Conservation (phyloP, 23 tunicate genomes). For the Trididemnum miniatum region DNA sequence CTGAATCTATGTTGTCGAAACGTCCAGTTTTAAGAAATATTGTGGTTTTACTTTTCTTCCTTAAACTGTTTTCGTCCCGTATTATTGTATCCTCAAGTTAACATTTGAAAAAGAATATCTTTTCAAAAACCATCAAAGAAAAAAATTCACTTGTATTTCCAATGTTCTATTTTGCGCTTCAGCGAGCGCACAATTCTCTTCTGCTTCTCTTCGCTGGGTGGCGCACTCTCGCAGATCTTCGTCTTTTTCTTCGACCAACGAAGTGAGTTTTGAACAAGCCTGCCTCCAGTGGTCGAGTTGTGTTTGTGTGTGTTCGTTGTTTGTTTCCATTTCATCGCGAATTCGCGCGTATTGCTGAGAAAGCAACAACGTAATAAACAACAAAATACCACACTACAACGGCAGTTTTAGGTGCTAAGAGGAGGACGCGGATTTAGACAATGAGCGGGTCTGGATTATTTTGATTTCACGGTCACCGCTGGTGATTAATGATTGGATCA, state of each 20-base stretch:
- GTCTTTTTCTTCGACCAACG: slow-evolving; percentile 75
- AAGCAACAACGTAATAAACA: too few relatives aligned
- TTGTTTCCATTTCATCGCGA: slow-evolving; percentile 38
- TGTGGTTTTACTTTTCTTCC: too few relatives aligned
- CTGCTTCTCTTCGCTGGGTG: slow-evolving; percentile 46
- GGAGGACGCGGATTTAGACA: background rate
- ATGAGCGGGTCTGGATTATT: too few relatives aligned
- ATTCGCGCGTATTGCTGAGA: slow-evolving; percentile 57
- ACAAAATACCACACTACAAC: background rate
- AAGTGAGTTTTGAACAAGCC: slow-evolving; percentile 79
- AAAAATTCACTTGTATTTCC: slow-evolving; percentile 46
- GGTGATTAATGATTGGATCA: too few relatives aligned
- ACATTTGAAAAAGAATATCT: too few relatives aligned
- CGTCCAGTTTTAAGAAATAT: too few relatives aligned
- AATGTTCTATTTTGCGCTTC: slow-evolving; percentile 47
- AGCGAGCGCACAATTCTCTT: slow-evolving; percentile 41
- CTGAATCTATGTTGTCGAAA: too few relatives aligned
- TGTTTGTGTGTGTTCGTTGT: slow-evolving; percentile 49
- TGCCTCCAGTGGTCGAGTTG: slow-evolving; percentile 95
- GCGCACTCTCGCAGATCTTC: slow-evolving; percentile 56
- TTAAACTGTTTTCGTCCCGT: too few relatives aligned
- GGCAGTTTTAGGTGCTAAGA: background rate
- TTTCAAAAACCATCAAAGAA: too few relatives aligned
- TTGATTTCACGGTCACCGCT: too few relatives aligned
- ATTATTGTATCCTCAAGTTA: too few relatives aligned